Percentiles rank a stretch among this genome's conserved stretches.
Conservation (phyloP, 1,140 invertebrate genomes). For the Lordiphosa mommai region DNA sequence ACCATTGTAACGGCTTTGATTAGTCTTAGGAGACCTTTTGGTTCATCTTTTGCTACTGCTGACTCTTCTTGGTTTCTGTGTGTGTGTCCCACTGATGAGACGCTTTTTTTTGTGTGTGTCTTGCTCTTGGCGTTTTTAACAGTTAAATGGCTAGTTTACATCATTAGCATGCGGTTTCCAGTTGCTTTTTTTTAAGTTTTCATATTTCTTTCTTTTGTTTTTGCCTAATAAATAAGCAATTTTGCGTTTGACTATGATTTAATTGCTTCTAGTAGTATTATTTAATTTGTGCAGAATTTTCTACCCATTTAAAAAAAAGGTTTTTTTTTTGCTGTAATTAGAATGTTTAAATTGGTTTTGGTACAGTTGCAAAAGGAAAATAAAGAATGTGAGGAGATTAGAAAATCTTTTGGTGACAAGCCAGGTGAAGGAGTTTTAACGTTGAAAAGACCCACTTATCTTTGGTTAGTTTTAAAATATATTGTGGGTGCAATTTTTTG, state of each 20-base stretch:
- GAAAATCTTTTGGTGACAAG: no score
- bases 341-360: no score
- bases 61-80: neutral
- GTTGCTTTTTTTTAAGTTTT: neutral
- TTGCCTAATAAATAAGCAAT: conserved; percentile 64
- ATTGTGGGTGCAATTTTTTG: no score
- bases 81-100: conserved; percentile 23
- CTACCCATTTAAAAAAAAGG: no score
- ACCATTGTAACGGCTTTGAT: conserved; percentile 70
- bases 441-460: no score
- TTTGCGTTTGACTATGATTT: conserved; percentile 38
- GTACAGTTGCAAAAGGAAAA: no score
- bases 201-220: conserved; percentile 23
- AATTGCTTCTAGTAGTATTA: conserved; percentile 45
- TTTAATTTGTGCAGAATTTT: conserved; percentile 52
- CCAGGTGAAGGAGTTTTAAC: no score
- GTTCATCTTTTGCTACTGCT: conserved; percentile 32
- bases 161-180: conserved; percentile 64
- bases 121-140: conserved; percentile 63
- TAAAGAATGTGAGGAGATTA: no score
- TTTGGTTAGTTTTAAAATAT: no score
- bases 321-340: conserved; percentile 2
- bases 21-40: conserved; percentile 38
- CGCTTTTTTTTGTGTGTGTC: conserved; percentile 20
- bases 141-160: conserved; percentile 75